Conservation (phyloP, 2,113 vertebrate genomes). For the Abramis brama region DNA sequence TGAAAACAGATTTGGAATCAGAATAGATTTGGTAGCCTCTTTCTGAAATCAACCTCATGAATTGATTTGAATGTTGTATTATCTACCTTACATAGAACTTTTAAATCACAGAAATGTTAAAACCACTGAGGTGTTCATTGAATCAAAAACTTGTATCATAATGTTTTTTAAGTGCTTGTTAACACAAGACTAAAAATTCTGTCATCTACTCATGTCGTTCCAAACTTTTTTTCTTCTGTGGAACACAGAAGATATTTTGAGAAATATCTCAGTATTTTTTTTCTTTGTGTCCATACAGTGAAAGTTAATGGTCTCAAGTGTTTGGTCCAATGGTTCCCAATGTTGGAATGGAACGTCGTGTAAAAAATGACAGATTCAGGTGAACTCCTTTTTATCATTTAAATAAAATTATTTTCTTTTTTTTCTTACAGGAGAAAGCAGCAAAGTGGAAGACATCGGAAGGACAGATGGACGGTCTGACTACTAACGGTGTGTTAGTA, state of each 20-base stretch:
- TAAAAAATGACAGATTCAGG: neutral
- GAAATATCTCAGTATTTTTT: neutral
- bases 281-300: neutral
- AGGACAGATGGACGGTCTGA: conserved; percentile 96
- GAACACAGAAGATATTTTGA: neutral
- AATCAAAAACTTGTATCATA: neutral
- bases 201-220: neutral
- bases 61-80: neutral
- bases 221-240: neutral
- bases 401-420: neutral
- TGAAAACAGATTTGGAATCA: neutral
- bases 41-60: neutral
- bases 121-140: neutral
- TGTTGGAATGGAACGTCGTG: neutral
- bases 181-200: neutral
- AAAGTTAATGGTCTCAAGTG: neutral
- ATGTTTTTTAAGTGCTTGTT: neutral
- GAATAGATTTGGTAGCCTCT: neutral
- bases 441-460: conserved; percentile 97
- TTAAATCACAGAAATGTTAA: no score
- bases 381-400: neutral
- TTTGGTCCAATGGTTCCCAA: neutral
- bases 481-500: conserved; percentile 96
- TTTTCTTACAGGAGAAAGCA: conserved; percentile 88
- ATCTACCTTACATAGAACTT: neutral